Conservation (phyloP, 2,113 vertebrate species). For the Poicephalus meyeri region DNA sequence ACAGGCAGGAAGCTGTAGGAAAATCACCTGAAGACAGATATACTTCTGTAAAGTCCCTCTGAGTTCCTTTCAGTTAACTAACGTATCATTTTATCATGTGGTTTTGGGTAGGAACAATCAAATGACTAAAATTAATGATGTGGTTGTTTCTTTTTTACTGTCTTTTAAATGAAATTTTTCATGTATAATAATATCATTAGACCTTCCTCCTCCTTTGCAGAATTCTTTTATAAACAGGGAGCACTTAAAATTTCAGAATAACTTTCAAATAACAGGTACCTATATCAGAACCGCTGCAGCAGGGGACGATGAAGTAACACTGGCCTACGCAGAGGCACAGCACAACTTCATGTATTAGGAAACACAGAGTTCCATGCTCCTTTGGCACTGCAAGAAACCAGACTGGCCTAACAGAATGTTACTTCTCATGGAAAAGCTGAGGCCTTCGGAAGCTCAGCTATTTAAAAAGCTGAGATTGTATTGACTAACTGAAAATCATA, state of each 20-base stretch:
- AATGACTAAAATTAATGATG: background rate
- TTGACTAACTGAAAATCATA: background rate
- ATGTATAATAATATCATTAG: background rate
- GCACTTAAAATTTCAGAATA: fast-evolving
- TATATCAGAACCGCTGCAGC: background rate
- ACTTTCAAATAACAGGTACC: background rate
- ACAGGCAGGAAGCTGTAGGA: background rate
- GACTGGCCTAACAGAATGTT: background rate
- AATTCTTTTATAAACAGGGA: background rate
- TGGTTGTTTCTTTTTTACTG: background rate
- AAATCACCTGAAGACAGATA: background rate
- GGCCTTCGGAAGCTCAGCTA: background rate
- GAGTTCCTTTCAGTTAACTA: background rate
- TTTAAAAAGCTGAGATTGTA: background rate
- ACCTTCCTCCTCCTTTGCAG: background rate
- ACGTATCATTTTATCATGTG: background rate
- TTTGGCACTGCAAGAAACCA: background rate
- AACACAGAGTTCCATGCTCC: background rate
- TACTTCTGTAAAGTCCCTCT: background rate
- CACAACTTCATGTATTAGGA: background rate
- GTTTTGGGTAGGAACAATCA: background rate
- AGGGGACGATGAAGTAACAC: background rate
- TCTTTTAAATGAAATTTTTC: background rate
- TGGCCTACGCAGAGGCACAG: fast-evolving
- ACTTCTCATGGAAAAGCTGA: background rate